Percentiles rank a stretch among this genome's conserved stretches.
Conservation (phyloP, 2,113 vertebrate species). For the Centropristis striata region DNA sequence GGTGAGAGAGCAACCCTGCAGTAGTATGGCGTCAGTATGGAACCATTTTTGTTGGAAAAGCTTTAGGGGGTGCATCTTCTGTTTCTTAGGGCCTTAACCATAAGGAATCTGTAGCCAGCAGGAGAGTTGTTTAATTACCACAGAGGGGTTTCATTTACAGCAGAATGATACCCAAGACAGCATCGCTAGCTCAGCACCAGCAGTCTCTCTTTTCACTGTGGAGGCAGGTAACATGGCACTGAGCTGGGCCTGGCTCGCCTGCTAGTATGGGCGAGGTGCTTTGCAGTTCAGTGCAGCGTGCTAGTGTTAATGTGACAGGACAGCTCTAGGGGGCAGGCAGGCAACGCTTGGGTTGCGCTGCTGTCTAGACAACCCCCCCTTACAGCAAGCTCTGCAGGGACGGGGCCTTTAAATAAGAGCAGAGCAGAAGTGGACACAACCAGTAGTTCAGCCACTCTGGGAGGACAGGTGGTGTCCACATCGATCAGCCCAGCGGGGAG, state of each 20-base stretch:
- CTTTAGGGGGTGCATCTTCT: background rate
- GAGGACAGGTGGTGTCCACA: constrained; percentile 26
- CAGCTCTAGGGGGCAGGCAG: constrained; percentile 73
- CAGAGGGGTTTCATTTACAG: constrained; percentile 4
- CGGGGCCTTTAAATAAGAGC: constrained; percentile 64
- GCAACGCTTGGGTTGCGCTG: constrained; percentile 59
- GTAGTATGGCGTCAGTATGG: constrained; percentile 11
- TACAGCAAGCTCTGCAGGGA: constrained; percentile 59
- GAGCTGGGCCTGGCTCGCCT: constrained; percentile 31
- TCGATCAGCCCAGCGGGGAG: background rate
- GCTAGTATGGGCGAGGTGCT: constrained; percentile 51
- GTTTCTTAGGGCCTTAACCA: constrained; percentile 1
- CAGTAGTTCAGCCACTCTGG: constrained; percentile 33
- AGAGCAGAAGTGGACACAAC: constrained; percentile 46
- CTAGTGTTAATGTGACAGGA: constrained; percentile 78
- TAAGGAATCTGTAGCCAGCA: background rate
- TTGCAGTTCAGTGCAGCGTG: constrained; percentile 71
- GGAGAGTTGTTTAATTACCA: background rate
- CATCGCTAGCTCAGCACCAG: constrained; percentile 16
- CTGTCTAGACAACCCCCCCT: constrained; percentile 75
- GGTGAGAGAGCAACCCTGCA: constrained; percentile 7
- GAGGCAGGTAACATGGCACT: constrained; percentile 35
- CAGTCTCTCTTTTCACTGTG: background rate
- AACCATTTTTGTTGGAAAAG: constrained; percentile 9
- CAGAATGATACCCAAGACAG: background rate